Base-by-base conservation (phyloP, 1,140 invertebrate genomes). In the Atopsyche davidsoni region DNA sequence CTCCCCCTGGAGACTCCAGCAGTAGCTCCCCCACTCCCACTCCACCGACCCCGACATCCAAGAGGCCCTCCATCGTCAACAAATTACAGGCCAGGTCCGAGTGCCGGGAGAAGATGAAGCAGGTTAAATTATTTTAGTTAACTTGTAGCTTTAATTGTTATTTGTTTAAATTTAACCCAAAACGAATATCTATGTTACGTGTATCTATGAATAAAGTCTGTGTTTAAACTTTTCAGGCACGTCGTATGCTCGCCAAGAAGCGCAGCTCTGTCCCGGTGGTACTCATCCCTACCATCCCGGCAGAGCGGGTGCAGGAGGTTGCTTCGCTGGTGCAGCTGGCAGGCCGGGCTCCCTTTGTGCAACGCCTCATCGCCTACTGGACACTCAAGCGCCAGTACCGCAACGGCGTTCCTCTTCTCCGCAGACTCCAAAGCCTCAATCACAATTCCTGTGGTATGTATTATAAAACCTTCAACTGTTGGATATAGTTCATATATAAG, bases 371-470 rank as follows among this genome's bases (percentile, higher is more conserved):
- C 36, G 86, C 89, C 0, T 92, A 91, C 64, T 98, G 96, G 95
- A 96, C 91, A 2, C 70, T 98, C 2, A 98, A 98, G 66, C 66
- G 96, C n/a, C 92, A 96, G 64, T 89, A 89, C 47, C 69, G 96
- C 38, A 97, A 97, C 73, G 96, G 96, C 1, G 96, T 98, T 7
- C 96, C 96, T 1, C 72, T 99, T 21, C 66, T 99, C 18, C 68
- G 95, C 48, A 73, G 96, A 16, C 65, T 96, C 23, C 91, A 94
- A 66, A 87, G 83, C 59, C 76, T 83, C 1, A 64, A 61, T 22
- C 57, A 64, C 11, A 64, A 63, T 11, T 49, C 57, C 11, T 65
- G 64, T 11, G 54, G 54, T 57, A 51, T 14, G n/a, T 4, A 0
- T 40, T 17, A n/a, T 28, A 44, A 17, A n/a, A n/a, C n/a, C n/a